Evolutionary conservation across 2,113 vertebrate genomes (phyloP), one percentile per base, ranked within the genome.

Genomic region (Gambusia holbrooki): DNA sequence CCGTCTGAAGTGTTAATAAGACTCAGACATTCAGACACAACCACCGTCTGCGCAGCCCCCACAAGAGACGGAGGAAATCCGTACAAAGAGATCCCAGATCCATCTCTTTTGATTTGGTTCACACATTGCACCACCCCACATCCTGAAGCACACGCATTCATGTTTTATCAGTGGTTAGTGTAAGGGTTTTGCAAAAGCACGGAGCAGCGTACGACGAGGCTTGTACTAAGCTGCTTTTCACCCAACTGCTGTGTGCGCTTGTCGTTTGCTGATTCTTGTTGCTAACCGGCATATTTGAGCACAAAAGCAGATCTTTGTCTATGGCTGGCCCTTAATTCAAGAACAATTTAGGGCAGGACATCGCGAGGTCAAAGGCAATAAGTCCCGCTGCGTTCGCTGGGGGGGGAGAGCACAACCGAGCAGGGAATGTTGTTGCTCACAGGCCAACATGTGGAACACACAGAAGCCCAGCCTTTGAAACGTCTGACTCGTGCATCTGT

Each of bases 281-380:
- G 77, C 73, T 79, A 79, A 83, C 71, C 13, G 58, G 62, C 72
- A 62, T 45, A 62, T 70, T 29, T 74, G 70, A 61, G 33, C 22
- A 10, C 17, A 58, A 58, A 58, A 58, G 51, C 48, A 58, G 10
- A 48, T 66, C 45, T 11, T 37, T 70, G 35, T 22, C n/a, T 28
- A 58, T 29, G 73, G 69, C 66, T 62, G 45, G 45, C 17, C 84
- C 89, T 90, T 90, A 89, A 92, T 93, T 92, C 88, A 76, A 79
- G 87, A 87, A 90, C 89, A 89, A 93, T 94, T 92, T 86, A 85
- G 75, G 74, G 15, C 10, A 82, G 87, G 87, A 89, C 86, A 85
- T 89, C 63, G 61, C 83, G 89, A 86, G 92, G 93, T 93, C 91
- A 92, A 81, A 92, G 90, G 86, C 93, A 92, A 92, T 93, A 92